Base-by-base conservation (phyloP, 1,140 invertebrate genomes). In the Drosophila bipectinata region DNA sequence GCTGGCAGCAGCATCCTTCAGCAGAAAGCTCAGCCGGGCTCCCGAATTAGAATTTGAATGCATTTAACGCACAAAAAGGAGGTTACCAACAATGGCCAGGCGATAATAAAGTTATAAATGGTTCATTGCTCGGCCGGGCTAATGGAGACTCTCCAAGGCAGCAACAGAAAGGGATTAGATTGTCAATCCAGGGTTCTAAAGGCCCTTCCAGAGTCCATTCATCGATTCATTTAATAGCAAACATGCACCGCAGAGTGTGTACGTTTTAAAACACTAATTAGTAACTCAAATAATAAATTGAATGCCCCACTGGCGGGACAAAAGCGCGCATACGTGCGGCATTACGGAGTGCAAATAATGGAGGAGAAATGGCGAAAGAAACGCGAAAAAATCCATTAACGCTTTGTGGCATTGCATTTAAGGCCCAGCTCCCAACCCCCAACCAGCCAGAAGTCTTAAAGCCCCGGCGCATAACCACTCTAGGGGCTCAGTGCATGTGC, bases 331-430 rank as follows among this genome's bases (percentile, higher is more conserved):
- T 34, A 48, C 59, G 57, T 67, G 62, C 54, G 54, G 69, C 71
- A 82, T 77, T 87, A 78, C 81, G 64, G 77, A 85, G 82, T 72
- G 82, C 78, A 87, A 87, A 85, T 76, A 82, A 78, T 87, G 26
- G 87, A 87, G 63, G 10, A 62, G 58, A 85, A 85, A 78, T 78
- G 60, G 82, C 82, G 62, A 64, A 79, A 61, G 74, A 61, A 53
- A 52, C 53, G 54, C 52, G 47, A 77, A 76, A 79, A 72, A 87
- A 88, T 81, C 79, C 82, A 87, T 87, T 87, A 87, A 88, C 74
- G 75, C 83, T 87, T 79, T 87, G 78, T 85, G 78, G 78, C 62
- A 85, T 82, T 88, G 82, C 82, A 79, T 88, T 76, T 79, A 79
- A 88, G 78, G 64, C 62, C 67, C 72, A 18, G 3, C n/a, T 21